Evolutionary conservation across 2,113 vertebrate genomes (phyloP).

Genomic region (Mungos mungo): DNA sequence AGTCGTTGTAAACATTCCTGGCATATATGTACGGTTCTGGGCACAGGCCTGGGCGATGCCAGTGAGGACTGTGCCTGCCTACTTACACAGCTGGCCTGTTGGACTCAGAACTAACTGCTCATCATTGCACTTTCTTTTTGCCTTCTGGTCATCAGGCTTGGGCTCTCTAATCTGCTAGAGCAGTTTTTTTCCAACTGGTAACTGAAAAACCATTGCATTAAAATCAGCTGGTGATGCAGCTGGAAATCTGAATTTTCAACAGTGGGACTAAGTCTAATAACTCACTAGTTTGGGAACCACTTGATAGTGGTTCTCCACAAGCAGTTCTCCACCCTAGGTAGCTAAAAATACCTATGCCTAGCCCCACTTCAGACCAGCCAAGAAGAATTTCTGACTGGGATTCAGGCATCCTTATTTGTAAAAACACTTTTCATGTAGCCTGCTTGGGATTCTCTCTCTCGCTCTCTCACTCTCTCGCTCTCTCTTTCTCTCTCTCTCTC

Average conservation of each 20-base stretch:
- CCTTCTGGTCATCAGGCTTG: not conserved
- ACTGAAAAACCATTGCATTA: not conserved
- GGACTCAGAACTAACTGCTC: not conserved
- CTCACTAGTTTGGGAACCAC: not conserved
- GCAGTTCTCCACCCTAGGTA: not conserved
- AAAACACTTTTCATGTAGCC: not conserved
- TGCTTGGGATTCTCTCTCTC: too few species aligned
- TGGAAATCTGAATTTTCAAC: not conserved
- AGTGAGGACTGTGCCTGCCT: not conserved
- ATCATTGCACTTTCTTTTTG: not conserved
- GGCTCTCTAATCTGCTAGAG: not conserved
- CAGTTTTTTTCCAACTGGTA: not conserved
- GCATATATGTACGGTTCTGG: not conserved
- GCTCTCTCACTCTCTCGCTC: too few species aligned
- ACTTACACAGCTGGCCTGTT: not conserved
- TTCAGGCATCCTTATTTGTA: not conserved
- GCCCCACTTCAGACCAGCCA: not conserved
- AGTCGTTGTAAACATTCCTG: rapidly evolving
- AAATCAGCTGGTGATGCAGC: not conserved
- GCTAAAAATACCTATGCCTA: not conserved
- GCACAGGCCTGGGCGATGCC: not conserved
- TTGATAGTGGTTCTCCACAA: not conserved
- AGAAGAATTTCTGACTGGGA: not conserved
- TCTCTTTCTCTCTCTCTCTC: too few species aligned
- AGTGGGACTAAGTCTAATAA: not conserved